Evolutionary conservation across 1,140 invertebrate species (phyloP).

Genomic region (Aphaenogaster ashmeadi): DNA sequence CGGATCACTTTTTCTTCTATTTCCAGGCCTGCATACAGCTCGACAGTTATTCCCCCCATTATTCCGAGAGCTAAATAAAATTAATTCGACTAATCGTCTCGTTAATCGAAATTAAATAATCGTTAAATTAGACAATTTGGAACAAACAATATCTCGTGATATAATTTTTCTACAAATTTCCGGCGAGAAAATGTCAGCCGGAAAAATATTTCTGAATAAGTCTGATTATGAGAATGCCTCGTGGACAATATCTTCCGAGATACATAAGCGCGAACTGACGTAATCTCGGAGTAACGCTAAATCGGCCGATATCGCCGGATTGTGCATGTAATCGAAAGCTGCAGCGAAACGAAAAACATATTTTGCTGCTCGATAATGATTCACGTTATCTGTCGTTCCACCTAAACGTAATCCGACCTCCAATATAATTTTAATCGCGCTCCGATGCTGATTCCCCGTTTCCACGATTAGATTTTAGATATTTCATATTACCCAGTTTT

Average conservation of each 20-base stretch:
- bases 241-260: not conserved
- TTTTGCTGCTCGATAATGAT: slow-evolving; percentile 16
- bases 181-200: not conserved
- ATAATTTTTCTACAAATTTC: not conserved
- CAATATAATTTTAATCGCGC: not conserved
- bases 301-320: slow-evolving; percentile 1
- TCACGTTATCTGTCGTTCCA: slow-evolving; percentile 5
- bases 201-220: not conserved
- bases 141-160: not conserved
- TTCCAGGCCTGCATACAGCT: not conserved
- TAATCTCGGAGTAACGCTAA: slow-evolving; percentile 28
- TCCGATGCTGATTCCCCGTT: not conserved
- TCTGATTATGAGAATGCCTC: not conserved
- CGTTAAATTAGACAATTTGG: not conserved
- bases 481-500: not conserved
- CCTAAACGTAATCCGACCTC: not conserved
- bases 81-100: not conserved
- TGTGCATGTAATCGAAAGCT: not conserved
- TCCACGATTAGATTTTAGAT: not conserved
- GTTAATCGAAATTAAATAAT: not conserved
- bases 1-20: slow-evolving; percentile 32
- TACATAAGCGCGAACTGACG: not conserved
- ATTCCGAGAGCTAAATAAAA: not conserved
- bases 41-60: not conserved
- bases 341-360: slow-evolving; percentile 19